phyloP scores from a whole-genome alignment of 1,140 invertebrate genomes.

The Ceratina australensis region DNA sequence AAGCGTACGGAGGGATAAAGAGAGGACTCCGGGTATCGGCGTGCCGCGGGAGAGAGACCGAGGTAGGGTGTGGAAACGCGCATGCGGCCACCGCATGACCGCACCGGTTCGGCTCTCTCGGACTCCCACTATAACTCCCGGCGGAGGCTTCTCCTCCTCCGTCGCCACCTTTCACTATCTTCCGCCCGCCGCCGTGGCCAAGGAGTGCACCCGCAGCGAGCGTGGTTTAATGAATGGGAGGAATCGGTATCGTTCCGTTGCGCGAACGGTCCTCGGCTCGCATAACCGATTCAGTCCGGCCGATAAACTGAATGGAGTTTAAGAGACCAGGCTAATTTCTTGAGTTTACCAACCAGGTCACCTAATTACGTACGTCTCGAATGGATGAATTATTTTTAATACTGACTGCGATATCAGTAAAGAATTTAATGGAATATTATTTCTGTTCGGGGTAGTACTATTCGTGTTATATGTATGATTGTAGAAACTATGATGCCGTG shows the following conservation, averaged over 20 bases:
- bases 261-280: background rate
- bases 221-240: constrained; percentile 60
- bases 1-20: background rate
- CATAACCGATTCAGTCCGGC: background rate
- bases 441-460: too few species aligned
- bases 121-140: constrained; percentile 29
- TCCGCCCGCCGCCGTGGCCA: constrained; percentile 36
- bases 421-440: too few species aligned
- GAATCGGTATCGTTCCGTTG: constrained; percentile 39
- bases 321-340: background rate
- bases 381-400: too few species aligned
- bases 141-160: background rate
- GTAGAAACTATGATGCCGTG: too few species aligned
- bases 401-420: too few species aligned
- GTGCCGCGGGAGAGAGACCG: background rate
- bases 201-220: constrained; percentile 37
- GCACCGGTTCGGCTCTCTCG: background rate
- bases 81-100: constrained; percentile 37
- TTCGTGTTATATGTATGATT: too few species aligned
- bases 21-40: too few species aligned
- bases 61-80: constrained; percentile 46
- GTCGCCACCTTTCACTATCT: constrained; percentile 58
- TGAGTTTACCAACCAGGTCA: too few species aligned
- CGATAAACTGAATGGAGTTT: background rate
- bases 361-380: too few species aligned